These are phyloP conservation scores for Polydrusus tereticollis DNA, from an alignment of 2,888 invertebrate species.

Conservation along the genomic window DNA sequence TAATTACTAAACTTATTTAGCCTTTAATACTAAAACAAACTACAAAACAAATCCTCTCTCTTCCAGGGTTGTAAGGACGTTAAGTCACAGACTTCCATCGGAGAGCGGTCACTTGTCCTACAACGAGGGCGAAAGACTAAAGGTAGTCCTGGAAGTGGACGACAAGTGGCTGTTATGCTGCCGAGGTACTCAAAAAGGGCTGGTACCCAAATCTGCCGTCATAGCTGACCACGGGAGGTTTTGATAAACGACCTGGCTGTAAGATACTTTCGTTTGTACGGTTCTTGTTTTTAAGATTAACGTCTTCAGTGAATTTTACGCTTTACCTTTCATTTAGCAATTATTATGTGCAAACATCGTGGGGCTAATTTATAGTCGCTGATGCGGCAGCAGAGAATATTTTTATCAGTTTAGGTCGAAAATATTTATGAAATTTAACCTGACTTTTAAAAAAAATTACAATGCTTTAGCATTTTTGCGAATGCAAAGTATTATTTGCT, in stretches of 20 bases:
- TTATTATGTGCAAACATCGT: too few species aligned
- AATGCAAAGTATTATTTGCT: background rate
- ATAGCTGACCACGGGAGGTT: slow-evolving; percentile 65
- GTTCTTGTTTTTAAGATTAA: background rate
- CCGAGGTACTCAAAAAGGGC: slow-evolving; percentile 81
- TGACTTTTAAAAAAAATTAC: too few species aligned
- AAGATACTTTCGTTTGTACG: background rate
- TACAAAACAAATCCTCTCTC: slow-evolving; percentile 12
- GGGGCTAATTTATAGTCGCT: too few species aligned
- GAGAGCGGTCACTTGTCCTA: slow-evolving; percentile 84
- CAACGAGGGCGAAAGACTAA: slow-evolving; percentile 81
- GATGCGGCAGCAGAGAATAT: too few species aligned
- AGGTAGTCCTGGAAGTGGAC: slow-evolving; percentile 82
- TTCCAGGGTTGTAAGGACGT: slow-evolving; percentile 78
- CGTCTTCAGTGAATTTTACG: background rate
- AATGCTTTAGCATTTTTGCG: too few species aligned
- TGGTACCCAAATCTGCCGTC: slow-evolving; percentile 81
- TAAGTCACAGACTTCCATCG: slow-evolving; percentile 81
- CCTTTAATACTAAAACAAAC: slow-evolving; percentile 9
- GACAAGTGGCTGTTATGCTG: slow-evolving; percentile 82
- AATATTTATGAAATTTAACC: too few species aligned
- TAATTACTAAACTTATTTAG: too few species aligned
- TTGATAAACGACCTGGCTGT: slow-evolving; percentile 51
- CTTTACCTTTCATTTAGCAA: too few species aligned
- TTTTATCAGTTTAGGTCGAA: too few species aligned